These are phyloP conservation scores for Sphyrna mokarran DNA, from an alignment of 2,113 vertebrate genomes.

Conservation along the genomic window DNA sequence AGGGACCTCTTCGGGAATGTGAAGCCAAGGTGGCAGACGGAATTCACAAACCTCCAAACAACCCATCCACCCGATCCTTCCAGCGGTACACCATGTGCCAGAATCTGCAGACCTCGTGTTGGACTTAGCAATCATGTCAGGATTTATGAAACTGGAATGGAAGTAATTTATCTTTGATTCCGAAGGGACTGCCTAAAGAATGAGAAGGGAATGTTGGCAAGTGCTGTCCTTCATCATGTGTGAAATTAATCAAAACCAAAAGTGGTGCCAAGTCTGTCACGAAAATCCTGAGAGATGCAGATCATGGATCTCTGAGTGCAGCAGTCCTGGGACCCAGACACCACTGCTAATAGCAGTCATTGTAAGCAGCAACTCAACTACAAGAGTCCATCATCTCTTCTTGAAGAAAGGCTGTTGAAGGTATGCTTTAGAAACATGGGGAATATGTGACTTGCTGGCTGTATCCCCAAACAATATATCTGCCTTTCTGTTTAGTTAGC, in stretches of 20 bases:
- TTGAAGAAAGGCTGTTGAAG: background rate
- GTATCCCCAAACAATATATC: background rate
- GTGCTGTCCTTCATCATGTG: background rate
- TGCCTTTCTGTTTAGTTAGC: background rate
- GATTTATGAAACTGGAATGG: background rate
- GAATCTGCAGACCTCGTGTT: background rate
- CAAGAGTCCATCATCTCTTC: background rate
- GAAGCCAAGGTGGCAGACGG: background rate
- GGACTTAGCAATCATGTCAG: background rate
- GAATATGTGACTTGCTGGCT: background rate
- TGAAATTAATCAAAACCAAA: background rate
- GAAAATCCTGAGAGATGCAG: background rate
- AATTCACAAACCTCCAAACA: background rate
- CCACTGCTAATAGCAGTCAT: background rate
- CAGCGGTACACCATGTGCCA: background rate
- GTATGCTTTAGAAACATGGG: background rate
- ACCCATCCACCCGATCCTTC: background rate
- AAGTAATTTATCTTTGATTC: background rate
- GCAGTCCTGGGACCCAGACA: background rate
- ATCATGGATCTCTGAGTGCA: background rate
- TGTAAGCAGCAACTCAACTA: background rate
- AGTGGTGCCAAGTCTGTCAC: background rate
- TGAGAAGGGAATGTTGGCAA: background rate
- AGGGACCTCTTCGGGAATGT: background rate
- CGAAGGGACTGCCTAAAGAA: background rate